phyloP scores from a whole-genome alignment of 2,888 invertebrate genomes.

The Himalopsyche anomala region DNA sequence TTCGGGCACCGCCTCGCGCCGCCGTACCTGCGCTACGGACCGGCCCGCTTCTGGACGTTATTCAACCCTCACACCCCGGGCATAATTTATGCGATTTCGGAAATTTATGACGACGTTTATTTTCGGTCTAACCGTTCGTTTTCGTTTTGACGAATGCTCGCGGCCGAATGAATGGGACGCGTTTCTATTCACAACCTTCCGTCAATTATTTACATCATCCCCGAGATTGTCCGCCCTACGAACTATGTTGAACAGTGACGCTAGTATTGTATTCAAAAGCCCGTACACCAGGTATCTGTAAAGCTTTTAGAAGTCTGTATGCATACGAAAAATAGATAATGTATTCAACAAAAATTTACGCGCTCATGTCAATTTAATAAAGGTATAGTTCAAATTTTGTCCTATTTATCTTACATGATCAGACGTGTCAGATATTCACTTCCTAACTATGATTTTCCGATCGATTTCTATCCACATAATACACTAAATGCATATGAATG shows the following conservation, averaged over 20 bases:
- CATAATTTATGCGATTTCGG: conserved; percentile 31
- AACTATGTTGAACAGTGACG: neutral
- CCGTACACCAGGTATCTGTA: neutral
- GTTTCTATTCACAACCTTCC: conserved; percentile 19
- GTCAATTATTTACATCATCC: conserved; percentile 36
- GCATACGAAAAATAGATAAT: no score
- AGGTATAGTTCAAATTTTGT: no score
- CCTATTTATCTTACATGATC: no score
- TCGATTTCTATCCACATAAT: no score
- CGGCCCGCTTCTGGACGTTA: conserved; percentile 25
- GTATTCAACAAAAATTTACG: no score
- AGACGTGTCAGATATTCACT: no score
- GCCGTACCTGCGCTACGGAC: neutral
- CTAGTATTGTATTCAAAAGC: neutral
- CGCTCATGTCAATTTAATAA: no score
- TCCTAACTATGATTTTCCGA: no score
- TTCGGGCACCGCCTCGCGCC: neutral
- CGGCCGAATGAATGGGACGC: conserved; percentile 4
- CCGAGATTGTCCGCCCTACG: neutral
- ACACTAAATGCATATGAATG: no score
- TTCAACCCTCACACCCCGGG: conserved; percentile 28
- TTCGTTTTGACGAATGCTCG: conserved; percentile 36
- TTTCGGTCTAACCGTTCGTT: conserved; percentile 15
- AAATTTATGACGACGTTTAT: conserved; percentile 41
- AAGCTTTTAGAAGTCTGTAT: neutral